Evolutionary conservation across 2,797 vertebrate genomes (phyloP), one percentile per base, ranked within the genome.

Genomic region (Trematomus bernacchii): DNA sequence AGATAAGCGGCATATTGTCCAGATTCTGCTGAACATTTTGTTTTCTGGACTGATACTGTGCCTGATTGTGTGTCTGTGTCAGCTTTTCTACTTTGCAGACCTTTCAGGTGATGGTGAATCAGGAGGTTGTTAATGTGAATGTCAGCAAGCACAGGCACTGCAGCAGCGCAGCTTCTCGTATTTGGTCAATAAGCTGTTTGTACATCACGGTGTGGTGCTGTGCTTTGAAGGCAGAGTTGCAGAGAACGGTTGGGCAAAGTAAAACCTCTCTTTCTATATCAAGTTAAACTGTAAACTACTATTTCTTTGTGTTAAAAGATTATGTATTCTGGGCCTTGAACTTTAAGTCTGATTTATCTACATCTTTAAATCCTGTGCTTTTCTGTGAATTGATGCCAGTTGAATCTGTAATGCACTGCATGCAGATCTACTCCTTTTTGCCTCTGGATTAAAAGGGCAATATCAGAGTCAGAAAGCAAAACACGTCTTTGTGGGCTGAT

Each of bases 121-220:
- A 81, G 80, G 59, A 78, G 57, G 44, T 8, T 72, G 16, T 62
- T 78, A 12, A 43, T 81, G 85, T 66, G 19, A 66, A 73, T 60
- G 73, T 87, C 89, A 90, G 79, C 80, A 70, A 64, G 67, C 55
- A 72, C 16, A 60, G 69, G 15, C 30, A 76, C 55, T 84, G 77
- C 80, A 69, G 84, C 86, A 79, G 66, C 79, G 71, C 60, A 80
- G 66, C 48, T 27, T 62, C 55, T 16, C 4, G 66, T 46, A 53
- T 63, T 19, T 66, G 33, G 66, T 78, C 77, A 84, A 76, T 73
- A 72, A 64, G 23, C 47, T 57, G 19, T 66, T 55, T 47, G 33
- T 48, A 58, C 4, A 37, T 80, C 27, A 55, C 33, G 73, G 37
- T 71, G 51, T 37, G 14, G 11, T 73, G 46, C 60, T 72, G 4